These are phyloP conservation scores for Petrocephalus schoutedeni DNA, from an alignment of 2,797 vertebrate species.

Conservation along the genomic window DNA sequence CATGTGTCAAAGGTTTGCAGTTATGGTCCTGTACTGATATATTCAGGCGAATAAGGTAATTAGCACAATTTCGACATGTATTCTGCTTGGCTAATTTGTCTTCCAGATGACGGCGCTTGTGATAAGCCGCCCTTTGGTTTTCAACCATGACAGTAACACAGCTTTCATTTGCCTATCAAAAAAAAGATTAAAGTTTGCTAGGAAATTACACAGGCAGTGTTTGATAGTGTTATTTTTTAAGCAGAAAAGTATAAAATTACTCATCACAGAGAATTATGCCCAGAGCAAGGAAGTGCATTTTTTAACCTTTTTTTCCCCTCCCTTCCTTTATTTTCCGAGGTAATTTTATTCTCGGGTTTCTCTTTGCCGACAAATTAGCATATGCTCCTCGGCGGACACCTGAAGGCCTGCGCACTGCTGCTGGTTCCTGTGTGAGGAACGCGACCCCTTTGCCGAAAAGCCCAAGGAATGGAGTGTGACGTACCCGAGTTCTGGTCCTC, in stretches of 20 bases:
- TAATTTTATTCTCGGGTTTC: constrained; percentile 25
- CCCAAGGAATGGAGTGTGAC: background rate
- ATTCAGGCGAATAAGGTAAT: constrained; percentile 1
- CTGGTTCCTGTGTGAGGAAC: background rate
- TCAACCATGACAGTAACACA: constrained; percentile 16
- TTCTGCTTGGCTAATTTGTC: constrained; percentile 38
- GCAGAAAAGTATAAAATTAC: constrained; percentile 16
- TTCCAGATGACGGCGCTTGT: constrained; percentile 23
- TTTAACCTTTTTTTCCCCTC: background rate
- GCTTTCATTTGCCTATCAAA: constrained; percentile 20
- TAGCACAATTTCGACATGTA: background rate
- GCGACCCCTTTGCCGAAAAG: background rate
- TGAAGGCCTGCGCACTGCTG: background rate
- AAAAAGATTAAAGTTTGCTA: constrained; percentile 18
- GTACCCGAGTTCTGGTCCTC: background rate
- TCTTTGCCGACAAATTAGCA: constrained; percentile 12
- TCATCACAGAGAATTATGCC: constrained; percentile 9
- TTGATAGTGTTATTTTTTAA: constrained; percentile 10
- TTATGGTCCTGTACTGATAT: background rate
- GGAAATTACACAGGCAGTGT: constrained; percentile 10
- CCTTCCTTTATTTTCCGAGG: constrained; percentile 18
- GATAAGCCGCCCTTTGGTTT: constrained; percentile 19
- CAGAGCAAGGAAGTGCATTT: constrained; percentile 18
- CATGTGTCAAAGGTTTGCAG: background rate
- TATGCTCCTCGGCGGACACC: constrained; percentile 4